phyloP scores from a whole-genome alignment of 2,113 vertebrate genomes.

The Burhinus oedicnemus region DNA sequence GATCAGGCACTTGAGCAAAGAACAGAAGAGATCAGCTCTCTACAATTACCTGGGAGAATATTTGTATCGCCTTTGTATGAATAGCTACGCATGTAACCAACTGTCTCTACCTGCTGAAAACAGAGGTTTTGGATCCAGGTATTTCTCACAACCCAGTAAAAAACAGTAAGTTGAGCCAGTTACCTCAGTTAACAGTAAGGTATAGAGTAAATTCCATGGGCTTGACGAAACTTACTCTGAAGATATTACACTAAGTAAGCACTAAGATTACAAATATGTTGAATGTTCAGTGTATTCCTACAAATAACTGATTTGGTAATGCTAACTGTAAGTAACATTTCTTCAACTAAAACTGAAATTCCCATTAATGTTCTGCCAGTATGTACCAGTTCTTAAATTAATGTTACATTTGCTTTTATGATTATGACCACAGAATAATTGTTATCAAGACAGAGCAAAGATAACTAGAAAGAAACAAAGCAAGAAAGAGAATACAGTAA shows the following conservation, averaged over 20 bases:
- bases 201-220: background rate
- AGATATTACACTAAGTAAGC: background rate
- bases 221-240: background rate
- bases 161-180: background rate
- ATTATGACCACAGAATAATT: background rate
- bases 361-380: background rate
- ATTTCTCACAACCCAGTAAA: background rate
- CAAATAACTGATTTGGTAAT: background rate
- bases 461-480: background rate
- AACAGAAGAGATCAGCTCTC: background rate
- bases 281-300: background rate
- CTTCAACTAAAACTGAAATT: background rate
- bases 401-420: background rate
- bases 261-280: background rate
- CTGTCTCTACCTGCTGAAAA: background rate
- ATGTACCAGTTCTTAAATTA: background rate
- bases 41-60: background rate
- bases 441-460: background rate
- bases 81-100: background rate
- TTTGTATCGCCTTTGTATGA: background rate
- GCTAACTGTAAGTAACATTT: background rate
- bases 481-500: background rate
- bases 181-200: background rate
- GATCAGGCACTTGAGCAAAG: background rate
- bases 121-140: background rate